A percentile compares a stretch with the other conserved stretches of the same genome.
Conservation (phyloP, 2,888 invertebrate species). For the Volucella inflata region DNA sequence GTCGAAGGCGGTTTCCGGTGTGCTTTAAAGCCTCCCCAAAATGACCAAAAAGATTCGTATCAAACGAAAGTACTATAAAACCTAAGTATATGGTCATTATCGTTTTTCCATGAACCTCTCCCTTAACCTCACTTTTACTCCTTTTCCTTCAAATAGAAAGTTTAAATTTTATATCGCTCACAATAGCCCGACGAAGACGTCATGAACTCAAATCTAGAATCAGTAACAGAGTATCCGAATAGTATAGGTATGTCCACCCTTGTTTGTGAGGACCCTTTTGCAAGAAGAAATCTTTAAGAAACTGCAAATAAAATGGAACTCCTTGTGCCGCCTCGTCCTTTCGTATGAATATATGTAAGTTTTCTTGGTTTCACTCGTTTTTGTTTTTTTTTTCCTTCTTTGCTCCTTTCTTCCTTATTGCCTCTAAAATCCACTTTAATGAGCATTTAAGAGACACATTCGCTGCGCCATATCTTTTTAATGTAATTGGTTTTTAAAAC, state of each 20-base stretch:
- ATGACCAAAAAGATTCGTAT: constrained; percentile 61
- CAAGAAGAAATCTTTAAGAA: constrained; percentile 61
- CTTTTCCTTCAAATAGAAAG: constrained; percentile 26
- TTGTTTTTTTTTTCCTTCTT: constrained; percentile 16
- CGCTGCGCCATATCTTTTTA: constrained; percentile 74
- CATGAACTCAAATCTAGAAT: constrained; percentile 6
- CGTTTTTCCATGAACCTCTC: constrained; percentile 72
- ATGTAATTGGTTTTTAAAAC: constrained; percentile 74
- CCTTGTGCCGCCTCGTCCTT: constrained; percentile 25
- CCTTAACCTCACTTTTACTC: neutral
- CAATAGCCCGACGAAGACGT: constrained; percentile 35
- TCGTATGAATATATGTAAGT: constrained; percentile 24
- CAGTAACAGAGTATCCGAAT: neutral
- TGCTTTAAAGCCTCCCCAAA: constrained; percentile 35
- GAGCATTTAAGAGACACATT: constrained; percentile 82
- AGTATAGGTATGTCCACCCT: constrained; percentile 11
- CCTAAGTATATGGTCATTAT: constrained; percentile 73
- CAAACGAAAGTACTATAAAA: constrained; percentile 70
- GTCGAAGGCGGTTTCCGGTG: constrained; percentile 16
- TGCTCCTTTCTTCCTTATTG: constrained; percentile 51
- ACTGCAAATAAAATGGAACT: constrained; percentile 66
- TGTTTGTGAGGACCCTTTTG: constrained; percentile 55
- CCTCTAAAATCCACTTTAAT: constrained; percentile 82
- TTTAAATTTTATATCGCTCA: constrained; percentile 63
- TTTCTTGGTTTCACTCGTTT: constrained; percentile 33